phyloP scores from a whole-genome alignment of 2,113 vertebrate genomes.

The Macquaria australasica region DNA sequence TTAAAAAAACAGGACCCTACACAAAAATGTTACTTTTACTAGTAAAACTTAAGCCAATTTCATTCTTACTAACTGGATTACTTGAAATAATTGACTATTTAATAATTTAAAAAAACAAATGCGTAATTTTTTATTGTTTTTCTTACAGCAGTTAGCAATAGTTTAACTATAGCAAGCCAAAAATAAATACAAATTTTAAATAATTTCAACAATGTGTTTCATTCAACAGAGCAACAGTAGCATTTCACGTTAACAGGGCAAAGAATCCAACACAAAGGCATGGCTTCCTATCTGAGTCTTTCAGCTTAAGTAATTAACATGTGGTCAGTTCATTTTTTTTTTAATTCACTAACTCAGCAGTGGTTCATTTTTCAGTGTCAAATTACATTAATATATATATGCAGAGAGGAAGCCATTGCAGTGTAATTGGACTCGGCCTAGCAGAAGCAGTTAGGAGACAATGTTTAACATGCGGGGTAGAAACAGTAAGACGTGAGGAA shows the following conservation, averaged over 20 bases:
- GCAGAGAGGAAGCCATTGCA: constrained; percentile 63
- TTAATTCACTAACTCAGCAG: neutral
- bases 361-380: constrained; percentile 14
- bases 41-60: neutral
- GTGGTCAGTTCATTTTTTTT: neutral
- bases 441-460: constrained; percentile 69
- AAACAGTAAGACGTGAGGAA: constrained; percentile 61
- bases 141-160: constrained; percentile 82
- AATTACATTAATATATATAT: constrained; percentile 7
- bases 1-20: neutral
- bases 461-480: constrained; percentile 72
- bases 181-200: constrained; percentile 85
- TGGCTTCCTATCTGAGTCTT: constrained; percentile 56
- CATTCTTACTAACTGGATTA: neutral
- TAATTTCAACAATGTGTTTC: constrained; percentile 78
- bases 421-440: constrained; percentile 43
- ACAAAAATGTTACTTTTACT: neutral
- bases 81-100: constrained; percentile 19
- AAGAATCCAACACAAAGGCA: constrained; percentile 45
- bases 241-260: constrained; percentile 69
- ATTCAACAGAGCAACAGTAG: constrained; percentile 78
- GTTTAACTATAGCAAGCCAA: constrained; percentile 79
- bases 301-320: constrained; percentile 3
- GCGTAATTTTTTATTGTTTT: constrained; percentile 74
- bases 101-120: constrained; percentile 61